Evolutionary conservation across 2,113 vertebrate species (phyloP).

Genomic region (Rafetus swinhoei): DNA sequence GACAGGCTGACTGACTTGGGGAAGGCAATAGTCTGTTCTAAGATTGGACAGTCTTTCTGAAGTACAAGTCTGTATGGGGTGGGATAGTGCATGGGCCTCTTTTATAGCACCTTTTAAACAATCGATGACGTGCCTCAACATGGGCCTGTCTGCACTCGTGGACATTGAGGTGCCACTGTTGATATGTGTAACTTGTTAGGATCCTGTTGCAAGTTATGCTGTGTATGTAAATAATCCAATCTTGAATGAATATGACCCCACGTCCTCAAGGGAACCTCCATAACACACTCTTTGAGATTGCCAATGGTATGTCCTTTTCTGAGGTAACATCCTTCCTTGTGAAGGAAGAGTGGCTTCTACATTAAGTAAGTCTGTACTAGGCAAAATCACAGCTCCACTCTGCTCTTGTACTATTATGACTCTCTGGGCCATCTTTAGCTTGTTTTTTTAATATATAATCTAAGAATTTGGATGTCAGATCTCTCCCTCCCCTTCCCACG

Average conservation of each 20-base stretch:
- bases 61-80: background rate
- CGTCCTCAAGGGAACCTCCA: background rate
- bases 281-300: background rate
- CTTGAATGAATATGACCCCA: background rate
- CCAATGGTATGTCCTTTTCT: background rate
- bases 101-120: too few relatives aligned
- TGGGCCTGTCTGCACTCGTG: background rate
- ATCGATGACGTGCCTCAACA: background rate
- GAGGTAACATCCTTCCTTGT: background rate
- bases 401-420: background rate
- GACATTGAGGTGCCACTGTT: background rate
- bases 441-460: background rate
- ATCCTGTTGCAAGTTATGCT: background rate
- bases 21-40: background rate
- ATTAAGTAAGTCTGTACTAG: background rate
- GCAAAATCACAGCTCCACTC: background rate
- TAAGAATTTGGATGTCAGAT: background rate
- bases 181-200: background rate
- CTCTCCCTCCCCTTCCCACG: background rate
- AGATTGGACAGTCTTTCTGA: background rate
- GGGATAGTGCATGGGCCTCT: background rate
- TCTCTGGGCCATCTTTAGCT: background rate
- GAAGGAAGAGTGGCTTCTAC: background rate
- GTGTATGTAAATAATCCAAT: background rate
- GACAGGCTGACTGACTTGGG: background rate